phyloP scores from a whole-genome alignment of 92 coral and sea anemone species.

The Porites divaricata region DNA sequence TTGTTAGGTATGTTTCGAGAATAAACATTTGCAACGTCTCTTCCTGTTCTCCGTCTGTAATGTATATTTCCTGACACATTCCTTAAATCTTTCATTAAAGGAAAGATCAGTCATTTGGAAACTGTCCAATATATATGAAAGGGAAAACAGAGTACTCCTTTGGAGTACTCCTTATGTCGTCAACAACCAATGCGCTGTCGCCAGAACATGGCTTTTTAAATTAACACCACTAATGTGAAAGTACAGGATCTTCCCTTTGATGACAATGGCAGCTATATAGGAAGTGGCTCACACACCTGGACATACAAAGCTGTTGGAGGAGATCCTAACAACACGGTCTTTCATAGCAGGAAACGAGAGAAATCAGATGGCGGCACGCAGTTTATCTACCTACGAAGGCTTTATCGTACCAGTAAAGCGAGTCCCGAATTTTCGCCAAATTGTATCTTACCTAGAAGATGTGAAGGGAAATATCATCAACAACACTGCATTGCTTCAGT shows the following conservation, averaged over 20 bases:
- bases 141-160: constrained; percentile 6
- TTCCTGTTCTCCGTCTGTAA: too few relatives aligned
- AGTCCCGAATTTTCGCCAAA: constrained; percentile 32
- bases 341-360: constrained; percentile 43
- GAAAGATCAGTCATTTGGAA: too few relatives aligned
- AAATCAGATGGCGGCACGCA: background rate
- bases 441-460: constrained; percentile 50
- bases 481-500: constrained; percentile 43
- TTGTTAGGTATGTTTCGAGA: too few relatives aligned
- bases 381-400: constrained; percentile 36
- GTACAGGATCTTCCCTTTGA: background rate
- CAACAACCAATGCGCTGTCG: background rate
- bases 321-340: constrained; percentile 9
- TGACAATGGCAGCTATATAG: background rate
- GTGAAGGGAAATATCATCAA: constrained; percentile 18
- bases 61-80: too few relatives aligned
- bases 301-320: constrained; percentile 40
- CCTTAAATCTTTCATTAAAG: too few relatives aligned
- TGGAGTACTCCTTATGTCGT: background rate
- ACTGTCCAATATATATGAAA: background rate
- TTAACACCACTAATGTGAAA: background rate
- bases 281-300: constrained; percentile 54
- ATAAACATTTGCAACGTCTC: too few relatives aligned
- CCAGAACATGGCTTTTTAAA: background rate
- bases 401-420: constrained; percentile 37